phyloP scores from a whole-genome alignment of 2,888 invertebrate genomes.

The Ischnura elegans region DNA sequence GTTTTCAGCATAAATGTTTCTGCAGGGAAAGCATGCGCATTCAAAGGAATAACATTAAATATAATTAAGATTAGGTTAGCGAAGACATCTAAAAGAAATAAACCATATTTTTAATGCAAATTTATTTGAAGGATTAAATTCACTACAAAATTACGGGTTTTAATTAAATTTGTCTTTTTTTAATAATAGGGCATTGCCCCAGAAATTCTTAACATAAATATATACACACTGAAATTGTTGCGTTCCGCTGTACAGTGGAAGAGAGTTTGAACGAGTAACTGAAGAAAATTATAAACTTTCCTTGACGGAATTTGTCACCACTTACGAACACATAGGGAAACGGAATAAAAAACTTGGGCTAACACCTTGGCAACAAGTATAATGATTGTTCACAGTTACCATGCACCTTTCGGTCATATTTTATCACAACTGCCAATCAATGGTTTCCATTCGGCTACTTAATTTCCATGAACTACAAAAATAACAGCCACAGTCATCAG shows the following conservation, averaged over 20 bases:
- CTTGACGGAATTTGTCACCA: too few relatives aligned
- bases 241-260: neutral
- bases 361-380: too few relatives aligned
- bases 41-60: too few relatives aligned
- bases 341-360: neutral
- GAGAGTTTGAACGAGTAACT: neutral
- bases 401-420: too few relatives aligned
- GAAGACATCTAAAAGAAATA: slow-evolving; percentile 19
- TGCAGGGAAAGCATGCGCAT: too few relatives aligned
- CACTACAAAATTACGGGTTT: slow-evolving; percentile 63
- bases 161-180: slow-evolving; percentile 52
- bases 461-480: too few relatives aligned
- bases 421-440: too few relatives aligned
- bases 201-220: slow-evolving; percentile 58
- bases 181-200: slow-evolving; percentile 49
- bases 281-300: slow-evolving; percentile 24
- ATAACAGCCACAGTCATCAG: too few relatives aligned
- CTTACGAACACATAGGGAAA: neutral
- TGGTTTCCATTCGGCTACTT: too few relatives aligned
- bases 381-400: too few relatives aligned
- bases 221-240: slow-evolving; percentile 8
- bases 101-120: slow-evolving; percentile 35
- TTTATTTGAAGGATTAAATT: slow-evolving; percentile 59
- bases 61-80: too few relatives aligned
- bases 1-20: too few relatives aligned